Conservation (phyloP, 1,140 invertebrate species). For the Achatina immaculata region DNA sequence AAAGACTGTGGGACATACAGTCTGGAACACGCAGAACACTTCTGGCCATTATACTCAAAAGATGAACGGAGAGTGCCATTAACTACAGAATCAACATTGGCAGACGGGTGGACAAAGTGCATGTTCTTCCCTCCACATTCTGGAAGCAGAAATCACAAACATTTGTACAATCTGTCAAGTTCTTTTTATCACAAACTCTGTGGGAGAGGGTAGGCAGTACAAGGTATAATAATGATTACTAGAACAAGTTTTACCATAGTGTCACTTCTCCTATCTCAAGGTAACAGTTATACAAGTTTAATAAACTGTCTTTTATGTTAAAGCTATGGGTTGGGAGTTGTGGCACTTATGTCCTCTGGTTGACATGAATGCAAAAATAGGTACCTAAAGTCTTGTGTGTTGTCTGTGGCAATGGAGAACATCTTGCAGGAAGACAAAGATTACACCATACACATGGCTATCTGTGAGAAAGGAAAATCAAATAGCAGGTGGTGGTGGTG, state of each 20-base stretch:
- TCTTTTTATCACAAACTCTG: background rate
- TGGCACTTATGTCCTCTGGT: too few relatives aligned
- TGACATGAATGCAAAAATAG: too few relatives aligned
- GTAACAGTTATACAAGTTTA: too few relatives aligned
- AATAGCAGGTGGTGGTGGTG: too few relatives aligned
- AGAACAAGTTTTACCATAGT: background rate
- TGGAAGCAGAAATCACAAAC: slow-evolving; percentile 45
- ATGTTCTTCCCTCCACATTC: slow-evolving; percentile 99
- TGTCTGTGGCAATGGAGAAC: too few relatives aligned
- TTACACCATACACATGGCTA: too few relatives aligned
- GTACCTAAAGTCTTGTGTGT: too few relatives aligned
- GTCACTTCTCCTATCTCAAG: slow-evolving; percentile 68
- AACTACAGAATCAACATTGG: slow-evolving; percentile 87
- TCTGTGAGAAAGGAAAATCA: too few relatives aligned
- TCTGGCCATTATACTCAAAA: slow-evolving; percentile 97
- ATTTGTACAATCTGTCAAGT: background rate
- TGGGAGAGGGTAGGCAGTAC: background rate
- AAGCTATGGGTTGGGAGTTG: too few relatives aligned
- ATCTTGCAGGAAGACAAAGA: too few relatives aligned
- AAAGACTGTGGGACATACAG: slow-evolving; percentile 94
- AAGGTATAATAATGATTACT: too few relatives aligned
- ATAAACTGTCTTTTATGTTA: too few relatives aligned
- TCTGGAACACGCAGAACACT: slow-evolving; percentile 97
- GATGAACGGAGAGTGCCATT: slow-evolving; percentile 88
- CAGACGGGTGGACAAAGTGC: slow-evolving; percentile 95